Conservation (phyloP, 2,113 vertebrate species). For the Clarias batrachus region DNA sequence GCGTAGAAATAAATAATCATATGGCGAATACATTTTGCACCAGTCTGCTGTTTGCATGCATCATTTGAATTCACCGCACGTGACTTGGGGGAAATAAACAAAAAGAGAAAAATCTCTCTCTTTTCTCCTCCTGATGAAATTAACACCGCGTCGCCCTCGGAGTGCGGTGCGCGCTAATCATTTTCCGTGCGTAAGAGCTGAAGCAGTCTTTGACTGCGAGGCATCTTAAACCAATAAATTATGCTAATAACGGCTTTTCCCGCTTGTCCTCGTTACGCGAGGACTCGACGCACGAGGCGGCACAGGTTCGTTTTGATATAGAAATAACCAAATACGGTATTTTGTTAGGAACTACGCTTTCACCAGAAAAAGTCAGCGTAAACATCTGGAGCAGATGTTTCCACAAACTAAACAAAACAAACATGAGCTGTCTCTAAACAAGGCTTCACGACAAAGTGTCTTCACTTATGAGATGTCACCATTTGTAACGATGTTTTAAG, state of each 20-base stretch:
- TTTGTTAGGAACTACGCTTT: not conserved
- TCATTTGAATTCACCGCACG: constrained; percentile 65
- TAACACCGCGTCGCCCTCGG: constrained; percentile 53
- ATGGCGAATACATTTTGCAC: constrained; percentile 47
- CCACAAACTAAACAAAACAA: not conserved
- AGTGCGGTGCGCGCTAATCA: constrained; percentile 55
- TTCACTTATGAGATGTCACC: not conserved
- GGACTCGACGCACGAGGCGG: constrained; percentile 53
- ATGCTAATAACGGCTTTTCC: constrained; percentile 64
- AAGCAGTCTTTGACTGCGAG: constrained; percentile 64
- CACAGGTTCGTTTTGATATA: not conserved
- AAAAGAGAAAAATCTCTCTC: not conserved
- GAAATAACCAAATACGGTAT: constrained; percentile 47
- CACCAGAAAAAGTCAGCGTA: not conserved
- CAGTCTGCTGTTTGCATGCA: constrained; percentile 52
- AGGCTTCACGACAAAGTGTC: not conserved
- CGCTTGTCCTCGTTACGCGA: constrained; percentile 59
- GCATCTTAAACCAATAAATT: constrained; percentile 69
- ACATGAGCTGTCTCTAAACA: not conserved
- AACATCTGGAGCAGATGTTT: not conserved
- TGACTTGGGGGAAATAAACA: constrained; percentile 56
- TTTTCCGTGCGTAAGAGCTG: constrained; percentile 65
- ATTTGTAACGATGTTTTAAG: not conserved
- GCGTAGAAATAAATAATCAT: constrained; percentile 62
- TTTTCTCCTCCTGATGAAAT: constrained; percentile 51